Evolutionary conservation across 2,888 invertebrate genomes (phyloP), one percentile per base, ranked within the genome.

Genomic region (Acronicta leporina): DNA sequence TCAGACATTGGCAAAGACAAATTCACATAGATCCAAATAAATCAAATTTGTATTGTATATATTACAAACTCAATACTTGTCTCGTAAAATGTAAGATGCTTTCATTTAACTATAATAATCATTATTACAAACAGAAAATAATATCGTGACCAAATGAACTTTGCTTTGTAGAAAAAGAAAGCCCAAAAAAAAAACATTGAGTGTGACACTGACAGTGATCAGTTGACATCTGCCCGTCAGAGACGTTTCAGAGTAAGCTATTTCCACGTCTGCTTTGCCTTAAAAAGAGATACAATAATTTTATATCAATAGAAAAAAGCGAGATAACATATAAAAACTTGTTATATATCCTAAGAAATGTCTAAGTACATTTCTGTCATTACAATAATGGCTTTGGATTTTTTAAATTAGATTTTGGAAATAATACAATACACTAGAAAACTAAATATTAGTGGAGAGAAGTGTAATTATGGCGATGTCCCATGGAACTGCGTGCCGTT

Each of bases 401-500:
- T 38, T 8, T 14, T 33, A 11, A 7, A 11, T n/a, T 42, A 53
- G 14, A 57, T 33, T 59, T 14, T 20, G 27, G 16, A 48, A 25
- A 10, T 40, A 46, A n/a, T 27, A 41, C n/a, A 44, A 33, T 0
- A 11, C 2, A 11, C 11, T 33, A 33, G n/a, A 40, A 15, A 30
- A 16, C 1, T 41, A 13, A 47, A n/a, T 41, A 47, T 0, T 42
- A 52, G 7, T 16, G 1, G 6, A 20, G 33, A 9, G 6, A 14
- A 57, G 11, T 45, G 25, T 33, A 25, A 15, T 11, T 16, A 68
- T 35, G 47, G 4, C 47, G 16, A 91, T 92, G 90, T 81, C 86
- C 50, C 59, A 74, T 30, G 76, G 67, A 52, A 63, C 68, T 33
- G 64, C 79, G 4, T 93, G 92, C 62, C 85, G 87, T 13, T 93